Conservation (phyloP, 2,797 vertebrate genomes). For the Sebastes itinus region DNA sequence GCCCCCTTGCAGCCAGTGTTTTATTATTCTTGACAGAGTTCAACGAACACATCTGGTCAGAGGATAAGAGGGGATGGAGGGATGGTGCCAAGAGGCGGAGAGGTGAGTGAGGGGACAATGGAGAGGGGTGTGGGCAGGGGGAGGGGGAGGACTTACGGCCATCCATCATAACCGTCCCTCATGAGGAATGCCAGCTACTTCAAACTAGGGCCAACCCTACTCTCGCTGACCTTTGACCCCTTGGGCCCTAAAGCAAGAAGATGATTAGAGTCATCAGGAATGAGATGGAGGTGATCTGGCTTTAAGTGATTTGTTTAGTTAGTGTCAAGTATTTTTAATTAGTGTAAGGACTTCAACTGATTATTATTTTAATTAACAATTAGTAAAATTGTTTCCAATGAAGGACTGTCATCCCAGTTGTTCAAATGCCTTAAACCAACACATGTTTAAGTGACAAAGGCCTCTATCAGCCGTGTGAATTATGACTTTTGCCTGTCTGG, state of each 20-base stretch:
- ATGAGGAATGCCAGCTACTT: slow-evolving; percentile 58
- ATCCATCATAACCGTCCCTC: slow-evolving; percentile 78
- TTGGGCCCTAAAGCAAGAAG: slow-evolving; percentile 20
- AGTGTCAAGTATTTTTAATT: not conserved
- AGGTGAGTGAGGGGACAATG: slow-evolving; percentile 74
- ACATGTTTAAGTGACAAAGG: not conserved
- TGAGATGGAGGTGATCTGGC: not conserved
- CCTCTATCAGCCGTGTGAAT: not conserved
- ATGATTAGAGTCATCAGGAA: slow-evolving; percentile 21
- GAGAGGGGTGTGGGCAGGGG: slow-evolving; percentile 62
- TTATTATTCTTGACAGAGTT: slow-evolving; percentile 91
- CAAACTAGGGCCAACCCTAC: slow-evolving; percentile 40
- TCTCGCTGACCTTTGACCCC: slow-evolving; percentile 49
- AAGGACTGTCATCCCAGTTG: not conserved
- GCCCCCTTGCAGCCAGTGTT: slow-evolving; percentile 70
- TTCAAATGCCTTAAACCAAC: not conserved
- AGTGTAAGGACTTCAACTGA: not conserved
- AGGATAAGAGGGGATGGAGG: slow-evolving; percentile 71
- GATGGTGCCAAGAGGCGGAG: slow-evolving; percentile 71
- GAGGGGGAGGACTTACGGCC: slow-evolving; percentile 64
- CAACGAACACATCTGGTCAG: slow-evolving; percentile 87
- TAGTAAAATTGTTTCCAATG: not conserved
- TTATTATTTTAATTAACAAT: not conserved
- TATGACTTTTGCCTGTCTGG: not conserved
- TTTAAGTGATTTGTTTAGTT: not conserved